Conservation (phyloP, 2,113 vertebrate genomes). For the Brevimyrus niger region DNA sequence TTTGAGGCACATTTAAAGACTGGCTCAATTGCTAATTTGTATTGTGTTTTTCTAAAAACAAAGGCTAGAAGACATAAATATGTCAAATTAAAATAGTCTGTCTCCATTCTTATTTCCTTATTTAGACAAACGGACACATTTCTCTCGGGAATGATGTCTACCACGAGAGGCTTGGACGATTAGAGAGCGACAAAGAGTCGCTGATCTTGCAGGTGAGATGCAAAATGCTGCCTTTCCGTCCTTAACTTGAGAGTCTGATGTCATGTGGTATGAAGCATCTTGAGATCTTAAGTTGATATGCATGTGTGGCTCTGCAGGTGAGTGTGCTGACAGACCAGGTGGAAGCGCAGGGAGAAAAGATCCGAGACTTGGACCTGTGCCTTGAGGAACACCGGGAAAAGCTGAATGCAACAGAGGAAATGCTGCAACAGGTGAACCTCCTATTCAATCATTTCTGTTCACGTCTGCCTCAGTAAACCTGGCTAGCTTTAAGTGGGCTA, state of each 20-base stretch:
- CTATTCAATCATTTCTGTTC: not conserved
- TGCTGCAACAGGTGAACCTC: slow-evolving; percentile 85
- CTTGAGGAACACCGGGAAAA: slow-evolving; percentile 94
- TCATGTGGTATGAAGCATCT: not conserved
- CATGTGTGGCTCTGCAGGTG: slow-evolving; percentile 60
- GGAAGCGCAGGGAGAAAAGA: slow-evolving; percentile 96
- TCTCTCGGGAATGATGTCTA: slow-evolving; percentile 79
- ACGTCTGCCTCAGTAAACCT: not conserved
- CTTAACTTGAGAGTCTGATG: not conserved
- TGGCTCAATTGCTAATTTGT: not conserved
- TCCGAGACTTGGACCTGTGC: slow-evolving; percentile 88
- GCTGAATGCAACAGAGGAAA: slow-evolving; percentile 86
- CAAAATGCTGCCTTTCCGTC: not conserved
- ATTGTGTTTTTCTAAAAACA: not conserved
- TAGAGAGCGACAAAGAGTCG: slow-evolving; percentile 95
- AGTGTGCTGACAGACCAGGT: slow-evolving; percentile 97
- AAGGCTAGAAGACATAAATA: not conserved
- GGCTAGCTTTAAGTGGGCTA: not conserved
- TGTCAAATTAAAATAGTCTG: not conserved
- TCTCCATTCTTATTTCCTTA: slow-evolving; percentile 21
- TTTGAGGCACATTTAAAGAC: not conserved
- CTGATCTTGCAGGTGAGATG: slow-evolving; percentile 86
- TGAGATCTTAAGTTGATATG: not conserved
- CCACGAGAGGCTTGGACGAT: slow-evolving; percentile 83
- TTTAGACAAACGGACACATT: slow-evolving; percentile 87